phyloP scores from a whole-genome alignment of 2,113 vertebrate genomes.

The Chaenocephalus aceratus region DNA sequence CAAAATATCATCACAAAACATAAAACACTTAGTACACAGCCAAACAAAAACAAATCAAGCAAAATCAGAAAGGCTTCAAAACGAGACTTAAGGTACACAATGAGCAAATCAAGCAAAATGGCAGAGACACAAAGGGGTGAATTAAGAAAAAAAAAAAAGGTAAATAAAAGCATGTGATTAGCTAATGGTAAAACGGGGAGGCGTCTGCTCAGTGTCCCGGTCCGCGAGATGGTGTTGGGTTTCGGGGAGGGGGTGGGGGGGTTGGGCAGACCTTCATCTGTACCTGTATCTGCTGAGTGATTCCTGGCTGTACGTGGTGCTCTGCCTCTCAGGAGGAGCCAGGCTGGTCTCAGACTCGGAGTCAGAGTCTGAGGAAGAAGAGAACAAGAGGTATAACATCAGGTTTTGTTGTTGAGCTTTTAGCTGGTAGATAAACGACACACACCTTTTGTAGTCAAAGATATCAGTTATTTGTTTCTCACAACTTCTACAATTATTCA shows the following conservation, averaged over 20 bases:
- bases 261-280: slow-evolving; percentile 73
- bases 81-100: slow-evolving; percentile 26
- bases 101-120: slow-evolving; percentile 38
- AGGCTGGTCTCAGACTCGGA: slow-evolving; percentile 79
- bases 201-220: slow-evolving; percentile 62
- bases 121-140: slow-evolving; percentile 19
- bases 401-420: no score
- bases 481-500: no score
- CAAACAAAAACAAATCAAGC: slow-evolving; percentile 55
- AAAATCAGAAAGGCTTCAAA: slow-evolving; percentile 39
- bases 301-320: slow-evolving; percentile 77
- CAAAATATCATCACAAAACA: slow-evolving; percentile 62
- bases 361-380: slow-evolving; percentile 75
- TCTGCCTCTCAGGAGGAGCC: slow-evolving; percentile 73
- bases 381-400: neutral
- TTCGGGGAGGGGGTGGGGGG: slow-evolving; percentile 33
- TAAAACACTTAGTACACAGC: slow-evolving; percentile 63
- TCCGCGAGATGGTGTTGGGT: slow-evolving; percentile 64
- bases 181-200: slow-evolving; percentile 14
- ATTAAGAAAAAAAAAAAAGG: slow-evolving; percentile 17
- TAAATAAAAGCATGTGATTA: slow-evolving; percentile 43
- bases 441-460: no score
- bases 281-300: slow-evolving; percentile 87
- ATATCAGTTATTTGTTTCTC: no score
- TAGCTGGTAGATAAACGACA: no score